Evolutionary conservation across 2,888 invertebrate species (phyloP).

Genomic region (Drosophila picticornis): DNA sequence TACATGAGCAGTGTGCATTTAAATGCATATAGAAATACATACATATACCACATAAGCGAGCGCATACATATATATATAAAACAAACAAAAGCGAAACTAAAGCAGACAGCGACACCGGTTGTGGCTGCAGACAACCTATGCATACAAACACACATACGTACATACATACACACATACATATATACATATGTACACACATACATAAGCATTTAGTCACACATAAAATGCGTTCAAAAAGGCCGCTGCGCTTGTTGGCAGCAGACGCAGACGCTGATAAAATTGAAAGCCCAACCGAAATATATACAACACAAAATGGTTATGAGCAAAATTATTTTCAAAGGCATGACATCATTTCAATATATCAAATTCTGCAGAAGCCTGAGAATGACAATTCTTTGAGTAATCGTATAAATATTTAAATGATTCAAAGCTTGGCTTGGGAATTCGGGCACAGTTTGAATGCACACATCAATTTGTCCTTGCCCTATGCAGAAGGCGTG

Average conservation of each 20-base stretch:
- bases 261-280: conserved; percentile 59
- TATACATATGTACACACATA: conserved; percentile 5
- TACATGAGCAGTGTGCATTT: conserved; percentile 32
- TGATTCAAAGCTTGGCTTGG: conserved; percentile 51
- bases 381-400: conserved; percentile 59
- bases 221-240: conserved; percentile 75
- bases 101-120: conserved; percentile 67
- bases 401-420: conserved; percentile 30
- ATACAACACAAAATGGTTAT: conserved; percentile 27
- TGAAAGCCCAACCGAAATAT: conserved; percentile 26
- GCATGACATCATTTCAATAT: conserved; percentile 68
- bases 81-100: conserved; percentile 69
- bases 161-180: conserved; percentile 9
- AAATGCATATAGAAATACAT: conserved; percentile 30
- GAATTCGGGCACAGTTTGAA: conserved; percentile 19
- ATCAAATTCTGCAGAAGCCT: conserved; percentile 54
- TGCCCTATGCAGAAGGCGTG: conserved; percentile 42
- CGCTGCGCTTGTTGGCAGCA: conserved; percentile 58
- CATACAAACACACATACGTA: conserved; percentile 17
- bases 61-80: conserved; percentile 40
- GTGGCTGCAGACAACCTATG: conserved; percentile 59
- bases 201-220: conserved; percentile 52
- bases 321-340: conserved; percentile 47
- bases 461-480: conserved; percentile 37
- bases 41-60: conserved; percentile 9